Conservation (phyloP, 2,113 vertebrate genomes). For the Parotia lawesii region DNA sequence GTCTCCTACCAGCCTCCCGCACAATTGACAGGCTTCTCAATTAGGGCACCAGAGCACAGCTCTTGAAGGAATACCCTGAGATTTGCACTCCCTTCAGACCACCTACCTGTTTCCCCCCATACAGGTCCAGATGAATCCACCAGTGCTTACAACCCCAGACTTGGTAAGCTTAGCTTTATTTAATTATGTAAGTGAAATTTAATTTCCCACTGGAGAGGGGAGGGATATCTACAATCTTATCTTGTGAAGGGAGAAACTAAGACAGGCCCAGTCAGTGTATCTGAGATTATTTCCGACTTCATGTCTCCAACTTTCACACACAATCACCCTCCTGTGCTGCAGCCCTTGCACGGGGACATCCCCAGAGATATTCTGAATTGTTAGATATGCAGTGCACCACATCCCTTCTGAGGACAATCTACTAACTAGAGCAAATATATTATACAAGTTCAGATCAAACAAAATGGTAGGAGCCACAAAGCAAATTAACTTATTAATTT, state of each 20-base stretch:
- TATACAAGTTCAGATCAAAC: not conserved
- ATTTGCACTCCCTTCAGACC: not conserved
- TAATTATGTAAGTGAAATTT: not conserved
- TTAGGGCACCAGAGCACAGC: not conserved
- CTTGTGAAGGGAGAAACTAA: not conserved
- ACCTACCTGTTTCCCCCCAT: rapidly evolving
- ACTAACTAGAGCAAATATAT: not conserved
- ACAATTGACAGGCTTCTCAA: not conserved
- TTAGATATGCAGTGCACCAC: not conserved
- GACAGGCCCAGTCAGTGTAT: rapidly evolving
- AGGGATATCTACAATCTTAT: not conserved
- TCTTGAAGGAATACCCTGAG: not conserved
- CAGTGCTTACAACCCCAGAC: not conserved
- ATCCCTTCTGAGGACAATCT: not conserved
- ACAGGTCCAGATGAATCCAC: not conserved
- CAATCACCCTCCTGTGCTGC: not conserved
- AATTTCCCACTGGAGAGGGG: not conserved
- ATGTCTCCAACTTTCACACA: not conserved
- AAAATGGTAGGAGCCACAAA: not conserved
- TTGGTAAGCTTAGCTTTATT: not conserved
- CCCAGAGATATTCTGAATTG: not conserved
- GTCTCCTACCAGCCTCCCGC: not conserved
- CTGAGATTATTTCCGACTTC: not conserved
- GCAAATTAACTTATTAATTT: not conserved
- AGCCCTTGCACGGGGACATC: not conserved